These are phyloP conservation scores for Alectoris magna DNA, from an alignment of 2,797 vertebrate genomes.

Conservation along the genomic window DNA sequence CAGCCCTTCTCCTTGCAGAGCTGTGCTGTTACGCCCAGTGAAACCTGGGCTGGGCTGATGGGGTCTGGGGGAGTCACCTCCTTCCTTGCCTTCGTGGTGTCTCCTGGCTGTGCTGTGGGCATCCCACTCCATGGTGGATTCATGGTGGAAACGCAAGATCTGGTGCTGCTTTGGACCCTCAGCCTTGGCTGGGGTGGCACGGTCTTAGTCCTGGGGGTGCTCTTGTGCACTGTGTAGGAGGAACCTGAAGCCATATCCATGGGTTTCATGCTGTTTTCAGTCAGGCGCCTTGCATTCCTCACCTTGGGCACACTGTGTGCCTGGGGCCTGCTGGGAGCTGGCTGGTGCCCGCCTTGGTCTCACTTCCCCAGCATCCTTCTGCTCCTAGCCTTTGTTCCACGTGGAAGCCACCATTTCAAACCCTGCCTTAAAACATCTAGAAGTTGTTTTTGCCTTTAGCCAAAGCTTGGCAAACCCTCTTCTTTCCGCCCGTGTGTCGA, in stretches of 20 bases:
- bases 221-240: not conserved
- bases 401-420: slow-evolving; percentile 27
- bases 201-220: not conserved
- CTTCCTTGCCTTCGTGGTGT: not conserved
- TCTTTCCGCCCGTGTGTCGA: not conserved
- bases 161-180: not conserved
- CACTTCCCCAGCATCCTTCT: not conserved
- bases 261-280: not conserved
- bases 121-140: not conserved
- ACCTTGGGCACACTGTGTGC: accelerated
- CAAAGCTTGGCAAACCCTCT: slow-evolving; percentile 13
- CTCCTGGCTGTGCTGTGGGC: not conserved
- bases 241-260: not conserved
- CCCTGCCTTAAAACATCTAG: not conserved
- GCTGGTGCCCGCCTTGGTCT: not conserved
- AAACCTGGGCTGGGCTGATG: not conserved
- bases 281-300: not conserved
- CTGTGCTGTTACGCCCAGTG: not conserved
- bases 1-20: not conserved
- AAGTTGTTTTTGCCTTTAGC: slow-evolving; percentile 36
- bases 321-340: not conserved
- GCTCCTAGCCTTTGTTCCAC: slow-evolving; percentile 16
- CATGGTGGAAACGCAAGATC: not conserved
- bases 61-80: not conserved
- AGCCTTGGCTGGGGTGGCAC: not conserved